Conservation (phyloP, 2,113 vertebrate genomes). For the Mesocricetus auratus region DNA sequence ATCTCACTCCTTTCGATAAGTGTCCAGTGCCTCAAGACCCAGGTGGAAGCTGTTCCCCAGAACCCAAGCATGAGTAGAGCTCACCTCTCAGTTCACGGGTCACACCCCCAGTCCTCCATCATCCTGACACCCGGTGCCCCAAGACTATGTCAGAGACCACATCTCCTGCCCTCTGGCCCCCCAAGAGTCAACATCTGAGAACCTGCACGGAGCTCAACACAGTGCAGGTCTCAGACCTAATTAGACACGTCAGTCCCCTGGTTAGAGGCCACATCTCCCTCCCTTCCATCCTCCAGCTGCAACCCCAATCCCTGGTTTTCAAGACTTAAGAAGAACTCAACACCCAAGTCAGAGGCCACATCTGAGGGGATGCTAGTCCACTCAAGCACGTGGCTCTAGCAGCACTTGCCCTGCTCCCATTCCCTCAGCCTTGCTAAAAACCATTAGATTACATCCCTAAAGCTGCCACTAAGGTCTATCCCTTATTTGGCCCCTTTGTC, state of each 20-base stretch:
- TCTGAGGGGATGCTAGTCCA: no score
- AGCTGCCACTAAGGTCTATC: no score
- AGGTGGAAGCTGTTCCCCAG: neutral
- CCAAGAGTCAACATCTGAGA: neutral
- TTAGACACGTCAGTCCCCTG: neutral
- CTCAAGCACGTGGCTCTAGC: no score
- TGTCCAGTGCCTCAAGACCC: neutral
- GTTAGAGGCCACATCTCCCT: neutral
- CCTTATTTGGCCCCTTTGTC: no score
- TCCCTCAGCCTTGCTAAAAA: no score
- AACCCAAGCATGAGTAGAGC: no score
- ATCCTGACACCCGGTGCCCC: no score
- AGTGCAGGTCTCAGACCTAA: neutral
- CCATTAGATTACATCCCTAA: no score
- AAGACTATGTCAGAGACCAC: neutral
- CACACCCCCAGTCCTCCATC: no score
- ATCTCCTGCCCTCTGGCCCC: neutral
- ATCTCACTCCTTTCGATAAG: neutral
- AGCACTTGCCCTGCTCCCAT: no score
- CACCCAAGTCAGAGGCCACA: neutral
- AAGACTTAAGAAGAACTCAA: neutral
- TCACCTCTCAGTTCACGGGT: no score
- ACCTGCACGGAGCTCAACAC: neutral
- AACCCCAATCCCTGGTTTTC: neutral
- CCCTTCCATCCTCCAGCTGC: neutral